These are phyloP conservation scores for Drosophila sordidapex DNA, from an alignment of 2,888 invertebrate genomes.

Conservation along the genomic window DNA sequence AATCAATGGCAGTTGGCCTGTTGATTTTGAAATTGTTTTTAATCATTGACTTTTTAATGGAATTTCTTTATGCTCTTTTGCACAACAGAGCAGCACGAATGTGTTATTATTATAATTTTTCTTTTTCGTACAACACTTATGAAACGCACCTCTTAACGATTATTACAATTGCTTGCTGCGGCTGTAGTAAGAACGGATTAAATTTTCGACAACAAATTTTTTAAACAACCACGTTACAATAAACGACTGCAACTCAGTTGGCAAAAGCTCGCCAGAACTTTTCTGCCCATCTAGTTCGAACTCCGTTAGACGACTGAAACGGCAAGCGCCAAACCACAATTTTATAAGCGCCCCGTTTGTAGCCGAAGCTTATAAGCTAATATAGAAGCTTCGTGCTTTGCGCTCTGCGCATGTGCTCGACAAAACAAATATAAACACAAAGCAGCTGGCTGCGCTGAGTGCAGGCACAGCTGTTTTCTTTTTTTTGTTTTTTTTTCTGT, in stretches of 20 bases:
- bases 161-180: constrained; percentile 8
- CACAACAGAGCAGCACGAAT: constrained; percentile 18
- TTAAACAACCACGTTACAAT: constrained; percentile 34
- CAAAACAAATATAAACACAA: constrained; percentile 72
- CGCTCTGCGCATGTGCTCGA: constrained; percentile 55
- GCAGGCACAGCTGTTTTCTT: constrained; percentile 62
- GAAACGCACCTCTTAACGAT: constrained; percentile 42
- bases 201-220: constrained; percentile 24
- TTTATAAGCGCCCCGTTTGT: constrained; percentile 57
- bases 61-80: constrained; percentile 12
- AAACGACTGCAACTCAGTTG: constrained; percentile 44
- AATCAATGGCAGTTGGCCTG: constrained; percentile 42
- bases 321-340: constrained; percentile 56
- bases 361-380: constrained; percentile 53
- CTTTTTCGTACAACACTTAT: constrained; percentile 3
- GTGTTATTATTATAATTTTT: neutral
- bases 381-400: constrained; percentile 49
- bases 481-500: neutral
- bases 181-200: constrained; percentile 1
- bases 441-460: constrained; percentile 60
- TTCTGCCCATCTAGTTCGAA: constrained; percentile 65
- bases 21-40: constrained; percentile 41
- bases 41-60: constrained; percentile 19
- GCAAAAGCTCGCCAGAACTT: constrained; percentile 64
- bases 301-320: constrained; percentile 77